Conservation (phyloP, 2,797 vertebrate species). For the Coregonus suidteri region DNA sequence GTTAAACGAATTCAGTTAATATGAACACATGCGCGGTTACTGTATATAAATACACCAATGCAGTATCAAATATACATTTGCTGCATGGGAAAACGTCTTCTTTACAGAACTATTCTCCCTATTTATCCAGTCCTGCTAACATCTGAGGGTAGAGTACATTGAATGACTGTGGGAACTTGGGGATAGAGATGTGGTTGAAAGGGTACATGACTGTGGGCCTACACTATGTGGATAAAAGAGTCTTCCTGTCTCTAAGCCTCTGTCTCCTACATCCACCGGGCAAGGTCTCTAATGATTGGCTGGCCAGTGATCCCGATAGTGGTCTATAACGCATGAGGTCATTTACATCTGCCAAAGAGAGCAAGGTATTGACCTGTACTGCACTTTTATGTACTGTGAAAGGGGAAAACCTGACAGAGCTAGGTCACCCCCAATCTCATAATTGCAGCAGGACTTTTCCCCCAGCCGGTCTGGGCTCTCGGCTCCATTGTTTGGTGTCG, state of each 20-base stretch:
- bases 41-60: not conserved
- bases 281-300: not conserved
- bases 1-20: not conserved
- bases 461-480: not conserved
- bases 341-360: conserved; percentile 15
- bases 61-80: not conserved
- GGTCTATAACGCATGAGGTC: conserved; percentile 17
- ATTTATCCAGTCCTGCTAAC: not conserved
- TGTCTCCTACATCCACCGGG: not conserved
- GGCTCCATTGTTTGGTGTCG: conserved; percentile 12
- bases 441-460: conserved; percentile 12
- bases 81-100: not conserved
- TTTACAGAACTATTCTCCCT: not conserved
- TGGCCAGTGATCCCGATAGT: not conserved
- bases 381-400: conserved; percentile 28
- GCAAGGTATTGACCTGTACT: conserved; percentile 16
- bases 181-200: not conserved
- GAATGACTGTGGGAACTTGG: not conserved
- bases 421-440: conserved; percentile 24
- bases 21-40: not conserved
- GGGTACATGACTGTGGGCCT: not conserved
- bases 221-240: not conserved
- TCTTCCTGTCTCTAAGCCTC: not conserved
- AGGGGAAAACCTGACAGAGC: conserved; percentile 42
- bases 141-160: not conserved